These are phyloP conservation scores for Cuculus canorus DNA, from an alignment of 2,797 vertebrate genomes.

Conservation along the genomic window DNA sequence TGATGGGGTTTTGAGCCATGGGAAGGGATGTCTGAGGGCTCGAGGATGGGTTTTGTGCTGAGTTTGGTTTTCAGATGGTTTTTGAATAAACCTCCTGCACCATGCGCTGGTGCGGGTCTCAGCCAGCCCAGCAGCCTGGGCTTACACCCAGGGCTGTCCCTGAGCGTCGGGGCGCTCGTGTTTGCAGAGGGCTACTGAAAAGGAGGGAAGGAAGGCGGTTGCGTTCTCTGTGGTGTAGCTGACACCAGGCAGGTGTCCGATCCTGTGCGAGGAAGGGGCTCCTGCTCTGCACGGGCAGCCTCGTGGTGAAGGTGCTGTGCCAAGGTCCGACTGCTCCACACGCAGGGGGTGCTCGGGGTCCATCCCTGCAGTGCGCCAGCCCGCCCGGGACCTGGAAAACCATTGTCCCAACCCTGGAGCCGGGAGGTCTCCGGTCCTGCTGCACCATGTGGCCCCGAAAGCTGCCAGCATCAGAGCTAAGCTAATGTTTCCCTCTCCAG, in stretches of 20 bases:
- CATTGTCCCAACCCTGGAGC: accelerated
- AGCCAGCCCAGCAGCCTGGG: not conserved
- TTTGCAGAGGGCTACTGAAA: not conserved
- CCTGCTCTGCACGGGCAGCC: not conserved
- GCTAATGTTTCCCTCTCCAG: not conserved
- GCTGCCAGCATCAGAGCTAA: not conserved
- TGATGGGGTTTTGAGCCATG: not conserved
- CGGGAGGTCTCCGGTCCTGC: not conserved
- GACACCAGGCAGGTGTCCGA: not conserved
- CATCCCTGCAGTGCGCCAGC: not conserved
- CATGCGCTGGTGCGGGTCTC: accelerated
- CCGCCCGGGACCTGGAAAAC: not conserved
- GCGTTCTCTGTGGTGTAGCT: accelerated
- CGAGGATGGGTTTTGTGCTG: not conserved
- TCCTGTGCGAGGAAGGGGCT: not conserved
- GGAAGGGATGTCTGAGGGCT: not conserved
- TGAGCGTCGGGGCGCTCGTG: not conserved
- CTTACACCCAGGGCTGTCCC: not conserved
- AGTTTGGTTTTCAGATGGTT: not conserved
- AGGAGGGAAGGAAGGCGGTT: not conserved
- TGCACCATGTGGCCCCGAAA: not conserved
- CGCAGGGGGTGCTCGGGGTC: accelerated
- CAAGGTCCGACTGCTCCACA: not conserved
- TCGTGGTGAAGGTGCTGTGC: not conserved
- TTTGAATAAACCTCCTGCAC: not conserved